phyloP scores from a whole-genome alignment of 2,888 invertebrate species.

The Drosophila pullipes region DNA sequence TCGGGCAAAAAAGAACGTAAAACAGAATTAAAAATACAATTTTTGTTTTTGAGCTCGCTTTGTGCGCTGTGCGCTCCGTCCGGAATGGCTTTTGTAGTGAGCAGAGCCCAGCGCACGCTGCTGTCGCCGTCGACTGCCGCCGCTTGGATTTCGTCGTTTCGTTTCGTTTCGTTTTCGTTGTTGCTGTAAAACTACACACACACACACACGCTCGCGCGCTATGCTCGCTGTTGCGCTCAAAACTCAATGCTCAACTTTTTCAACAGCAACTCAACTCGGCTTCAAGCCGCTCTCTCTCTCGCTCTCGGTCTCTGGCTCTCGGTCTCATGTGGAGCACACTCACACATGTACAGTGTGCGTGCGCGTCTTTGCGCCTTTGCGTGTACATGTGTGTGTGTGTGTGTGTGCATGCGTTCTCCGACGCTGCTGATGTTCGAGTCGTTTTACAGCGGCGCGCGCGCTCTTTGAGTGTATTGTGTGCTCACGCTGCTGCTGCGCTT shows the following conservation, averaged over 20 bases:
- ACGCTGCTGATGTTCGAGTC: conserved; percentile 25
- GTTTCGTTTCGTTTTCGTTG: conserved; percentile 57
- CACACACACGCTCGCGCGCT: conserved; percentile 23
- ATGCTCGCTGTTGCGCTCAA: conserved; percentile 46
- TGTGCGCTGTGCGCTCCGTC: conserved; percentile 57
- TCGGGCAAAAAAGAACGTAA: conserved; percentile 30
- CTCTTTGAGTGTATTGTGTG: conserved; percentile 36
- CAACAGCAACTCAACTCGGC: conserved; percentile 36
- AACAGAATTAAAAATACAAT: conserved; percentile 38
- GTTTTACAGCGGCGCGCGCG: conserved; percentile 9
- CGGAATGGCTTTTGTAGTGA: conserved; percentile 65
- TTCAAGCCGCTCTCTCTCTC: conserved; percentile 45
- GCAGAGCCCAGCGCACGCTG: conserved; percentile 64
- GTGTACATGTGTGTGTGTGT: not conserved
- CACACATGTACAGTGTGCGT: conserved; percentile 34
- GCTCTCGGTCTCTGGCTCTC: conserved; percentile 2
- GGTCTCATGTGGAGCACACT: conserved; percentile 3
- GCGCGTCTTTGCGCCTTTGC: conserved; percentile 23
- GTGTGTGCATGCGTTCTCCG: conserved; percentile 5
- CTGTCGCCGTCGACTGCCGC: conserved; percentile 71
- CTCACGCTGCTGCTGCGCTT: conserved; percentile 9
- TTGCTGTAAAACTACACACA: conserved; percentile 25
- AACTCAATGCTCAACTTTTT: conserved; percentile 37
- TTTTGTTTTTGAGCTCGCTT: conserved; percentile 53
- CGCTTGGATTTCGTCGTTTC: conserved; percentile 60